Evolutionary conservation across 2,888 invertebrate genomes (phyloP).

Genomic region (Drosophila kuntzei): DNA sequence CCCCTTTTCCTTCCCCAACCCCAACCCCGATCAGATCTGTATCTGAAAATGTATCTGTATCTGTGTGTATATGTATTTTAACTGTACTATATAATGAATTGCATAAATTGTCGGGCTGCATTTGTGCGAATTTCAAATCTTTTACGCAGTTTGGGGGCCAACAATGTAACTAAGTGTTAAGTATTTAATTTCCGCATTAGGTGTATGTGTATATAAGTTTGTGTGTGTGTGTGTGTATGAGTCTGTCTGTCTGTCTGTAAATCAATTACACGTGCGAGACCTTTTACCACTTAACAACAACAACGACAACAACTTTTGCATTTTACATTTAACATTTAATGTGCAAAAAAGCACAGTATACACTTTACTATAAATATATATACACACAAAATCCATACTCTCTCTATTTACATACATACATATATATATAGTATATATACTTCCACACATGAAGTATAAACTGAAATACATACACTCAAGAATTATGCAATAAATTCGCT

Average conservation of each 20-base stretch:
- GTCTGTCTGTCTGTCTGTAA: conserved; percentile 41
- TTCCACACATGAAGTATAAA: neutral
- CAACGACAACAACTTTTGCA: conserved; percentile 8
- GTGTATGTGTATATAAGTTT: conserved; percentile 8
- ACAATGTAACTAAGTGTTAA: conserved; percentile 60
- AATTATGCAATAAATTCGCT: conserved; percentile 15
- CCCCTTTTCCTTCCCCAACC: conserved; percentile 2
- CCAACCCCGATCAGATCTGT: neutral
- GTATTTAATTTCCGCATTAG: conserved; percentile 46
- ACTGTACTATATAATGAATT: conserved; percentile 32
- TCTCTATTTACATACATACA: neutral
- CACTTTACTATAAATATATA: conserved; percentile 6
- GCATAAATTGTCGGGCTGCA: conserved; percentile 16
- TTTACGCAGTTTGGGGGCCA: conserved; percentile 65
- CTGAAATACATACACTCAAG: neutral
- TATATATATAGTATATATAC: neutral
- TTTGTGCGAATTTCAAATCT: conserved; percentile 53
- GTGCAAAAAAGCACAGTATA: conserved; percentile 39
- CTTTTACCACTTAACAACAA: conserved; percentile 46
- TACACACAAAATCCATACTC: neutral
- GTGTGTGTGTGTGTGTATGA: conserved; percentile 12
- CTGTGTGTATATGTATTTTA: conserved; percentile 1
- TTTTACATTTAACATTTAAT: conserved; percentile 46
- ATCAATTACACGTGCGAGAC: conserved; percentile 74
- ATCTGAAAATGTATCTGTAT: too few species aligned